Evolutionary conservation across 1,140 invertebrate species (phyloP).

Genomic region (Steinernema khuongi): DNA sequence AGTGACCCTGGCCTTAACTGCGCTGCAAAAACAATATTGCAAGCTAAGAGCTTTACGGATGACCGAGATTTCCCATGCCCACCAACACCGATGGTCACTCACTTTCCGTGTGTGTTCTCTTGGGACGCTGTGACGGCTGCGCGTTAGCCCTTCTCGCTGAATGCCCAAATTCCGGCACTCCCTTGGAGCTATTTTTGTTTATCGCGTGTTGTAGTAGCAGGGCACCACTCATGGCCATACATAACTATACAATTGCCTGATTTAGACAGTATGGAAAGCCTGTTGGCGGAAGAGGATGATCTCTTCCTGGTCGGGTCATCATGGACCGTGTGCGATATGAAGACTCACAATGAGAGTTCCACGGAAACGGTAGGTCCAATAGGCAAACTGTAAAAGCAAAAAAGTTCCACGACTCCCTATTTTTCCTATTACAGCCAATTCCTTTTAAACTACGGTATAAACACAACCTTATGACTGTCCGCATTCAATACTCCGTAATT

Average conservation of each 20-base stretch:
- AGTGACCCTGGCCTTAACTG: not conserved
- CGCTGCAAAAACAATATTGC: not conserved
- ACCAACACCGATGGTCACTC: not conserved
- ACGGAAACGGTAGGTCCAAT: not conserved
- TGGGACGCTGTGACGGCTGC: not conserved
- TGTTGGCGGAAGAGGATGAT: not conserved
- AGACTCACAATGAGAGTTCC: not conserved
- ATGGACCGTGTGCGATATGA: not conserved
- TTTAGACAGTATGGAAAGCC: not conserved
- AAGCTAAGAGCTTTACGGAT: not conserved
- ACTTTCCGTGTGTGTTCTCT: not conserved
- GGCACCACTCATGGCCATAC: not conserved
- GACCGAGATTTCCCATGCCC: not conserved
- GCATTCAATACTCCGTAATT: no score
- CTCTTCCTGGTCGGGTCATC: not conserved
- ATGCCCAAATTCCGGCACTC: not conserved
- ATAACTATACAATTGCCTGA: not conserved
- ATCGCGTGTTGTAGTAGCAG: not conserved
- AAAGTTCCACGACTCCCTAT: no score
- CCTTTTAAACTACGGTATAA: no score
- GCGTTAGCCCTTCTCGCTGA: not conserved
- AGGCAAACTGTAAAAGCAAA: no score
- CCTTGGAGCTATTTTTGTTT: not conserved
- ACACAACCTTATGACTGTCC: no score
- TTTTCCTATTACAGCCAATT: no score